A percentile compares a stretch with the other conserved stretches of the same genome.
phyloP scores from a whole-genome alignment of 2,797 vertebrate genomes.

The Apogon talboti region DNA sequence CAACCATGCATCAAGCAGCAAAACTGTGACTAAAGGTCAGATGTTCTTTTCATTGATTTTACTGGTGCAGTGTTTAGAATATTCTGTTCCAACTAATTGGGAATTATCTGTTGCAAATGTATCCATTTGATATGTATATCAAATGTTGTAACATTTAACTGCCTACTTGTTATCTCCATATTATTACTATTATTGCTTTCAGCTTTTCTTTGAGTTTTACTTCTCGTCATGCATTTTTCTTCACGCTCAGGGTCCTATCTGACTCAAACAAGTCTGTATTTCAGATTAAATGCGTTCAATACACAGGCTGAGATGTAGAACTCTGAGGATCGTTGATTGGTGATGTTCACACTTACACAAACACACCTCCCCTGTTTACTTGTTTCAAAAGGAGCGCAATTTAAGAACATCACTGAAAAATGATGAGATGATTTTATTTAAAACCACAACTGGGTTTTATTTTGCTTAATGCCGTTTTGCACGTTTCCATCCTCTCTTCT shows the following conservation, averaged over 20 bases:
- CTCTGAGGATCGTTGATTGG: background rate
- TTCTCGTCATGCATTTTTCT: background rate
- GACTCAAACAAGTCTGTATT: background rate
- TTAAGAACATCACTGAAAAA: background rate
- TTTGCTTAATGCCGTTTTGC: conserved; percentile 4
- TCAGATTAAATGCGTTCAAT: background rate
- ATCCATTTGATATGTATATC: too few relatives aligned
- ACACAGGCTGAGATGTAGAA: background rate
- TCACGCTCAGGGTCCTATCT: background rate
- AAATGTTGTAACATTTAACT: too few relatives aligned
- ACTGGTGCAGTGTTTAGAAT: too few relatives aligned
- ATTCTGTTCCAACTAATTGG: too few relatives aligned
- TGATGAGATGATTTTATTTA: background rate
- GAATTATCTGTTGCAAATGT: too few relatives aligned
- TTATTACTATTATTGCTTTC: too few relatives aligned
- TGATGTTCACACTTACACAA: background rate
- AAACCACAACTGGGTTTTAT: conserved; percentile 4
- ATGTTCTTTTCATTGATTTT: too few relatives aligned
- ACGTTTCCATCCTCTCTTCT: background rate
- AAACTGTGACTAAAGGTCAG: too few relatives aligned
- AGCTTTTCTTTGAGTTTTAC: background rate
- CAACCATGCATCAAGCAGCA: too few relatives aligned
- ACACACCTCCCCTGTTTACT: background rate
- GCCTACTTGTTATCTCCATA: too few relatives aligned
- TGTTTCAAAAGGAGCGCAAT: background rate